These are phyloP conservation scores for Pholis gunnellus DNA, from an alignment of 2,113 vertebrate genomes.

Conservation along the genomic window DNA sequence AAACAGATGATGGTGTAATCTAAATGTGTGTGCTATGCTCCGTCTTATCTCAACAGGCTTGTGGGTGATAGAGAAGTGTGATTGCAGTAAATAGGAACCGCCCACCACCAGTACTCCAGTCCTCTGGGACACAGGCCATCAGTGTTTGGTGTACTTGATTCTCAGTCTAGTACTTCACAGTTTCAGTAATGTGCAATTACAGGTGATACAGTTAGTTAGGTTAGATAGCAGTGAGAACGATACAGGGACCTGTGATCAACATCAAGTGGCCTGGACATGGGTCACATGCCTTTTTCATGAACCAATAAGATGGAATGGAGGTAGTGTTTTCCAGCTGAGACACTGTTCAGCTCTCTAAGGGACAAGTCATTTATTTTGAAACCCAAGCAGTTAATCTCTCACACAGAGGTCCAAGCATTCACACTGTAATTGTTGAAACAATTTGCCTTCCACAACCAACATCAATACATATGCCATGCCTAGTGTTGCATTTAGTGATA, in stretches of 20 bases:
- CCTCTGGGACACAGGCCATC: slow-evolving; percentile 26
- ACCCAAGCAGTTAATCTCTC: slow-evolving; percentile 15
- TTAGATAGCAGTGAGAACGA: slow-evolving; percentile 4
- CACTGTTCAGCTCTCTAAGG: neutral
- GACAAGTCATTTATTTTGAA: slow-evolving; percentile 14
- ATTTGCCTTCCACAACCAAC: slow-evolving; percentile 3
- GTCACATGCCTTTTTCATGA: slow-evolving; percentile 17
- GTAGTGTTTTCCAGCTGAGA: neutral
- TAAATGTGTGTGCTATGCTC: slow-evolving; percentile 44
- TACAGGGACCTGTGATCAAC: slow-evolving; percentile 16
- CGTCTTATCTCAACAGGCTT: slow-evolving; percentile 56
- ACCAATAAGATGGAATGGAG: neutral
- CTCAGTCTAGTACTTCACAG: slow-evolving; percentile 31
- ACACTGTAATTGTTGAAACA: neutral
- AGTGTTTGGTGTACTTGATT: slow-evolving; percentile 22
- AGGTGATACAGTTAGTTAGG: slow-evolving; percentile 24
- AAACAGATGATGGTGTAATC: slow-evolving; percentile 46
- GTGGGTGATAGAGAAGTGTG: slow-evolving; percentile 39
- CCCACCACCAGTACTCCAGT: slow-evolving; percentile 31
- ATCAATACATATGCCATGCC: neutral
- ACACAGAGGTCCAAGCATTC: slow-evolving; percentile 5
- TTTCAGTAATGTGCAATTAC: slow-evolving; percentile 56
- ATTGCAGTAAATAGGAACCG: slow-evolving; percentile 48
- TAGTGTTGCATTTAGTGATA: neutral
- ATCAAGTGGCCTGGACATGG: slow-evolving; percentile 6